Evolutionary conservation across 2,113 vertebrate species (phyloP).

Genomic region (Mastomys coucha): DNA sequence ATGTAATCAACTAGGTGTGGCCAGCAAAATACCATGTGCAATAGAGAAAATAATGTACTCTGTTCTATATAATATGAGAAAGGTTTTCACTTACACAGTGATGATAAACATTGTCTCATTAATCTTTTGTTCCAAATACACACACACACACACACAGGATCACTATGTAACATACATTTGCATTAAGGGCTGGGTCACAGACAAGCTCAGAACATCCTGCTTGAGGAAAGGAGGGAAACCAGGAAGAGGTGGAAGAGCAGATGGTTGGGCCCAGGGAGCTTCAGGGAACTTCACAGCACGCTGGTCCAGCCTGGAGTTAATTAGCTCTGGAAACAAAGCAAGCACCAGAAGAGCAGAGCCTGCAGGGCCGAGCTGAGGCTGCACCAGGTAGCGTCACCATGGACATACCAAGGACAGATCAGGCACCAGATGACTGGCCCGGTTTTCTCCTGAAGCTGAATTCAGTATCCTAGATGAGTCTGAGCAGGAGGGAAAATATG

Average conservation of each 20-base stretch:
- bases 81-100: not conserved
- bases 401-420: not conserved
- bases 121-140: too few species aligned
- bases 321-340: not conserved
- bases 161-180: accelerated
- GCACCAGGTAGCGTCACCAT: not conserved
- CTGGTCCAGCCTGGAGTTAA: not conserved
- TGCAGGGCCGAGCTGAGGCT: not conserved
- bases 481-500: not conserved
- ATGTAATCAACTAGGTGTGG: too few species aligned
- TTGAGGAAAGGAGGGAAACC: not conserved
- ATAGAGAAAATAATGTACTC: not conserved
- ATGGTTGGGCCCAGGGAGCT: not conserved
- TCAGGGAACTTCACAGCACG: not conserved
- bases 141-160: not conserved
- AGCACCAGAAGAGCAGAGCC: not conserved
- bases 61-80: not conserved
- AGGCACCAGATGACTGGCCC: not conserved
- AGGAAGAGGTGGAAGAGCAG: not conserved
- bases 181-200: not conserved
- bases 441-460: not conserved
- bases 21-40: not conserved
- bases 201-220: not conserved
- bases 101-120: not conserved
- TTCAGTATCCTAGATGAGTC: not conserved